Conservation (phyloP, 53 echinoderm and acorn worm species). For the Actinopyga echinites region DNA sequence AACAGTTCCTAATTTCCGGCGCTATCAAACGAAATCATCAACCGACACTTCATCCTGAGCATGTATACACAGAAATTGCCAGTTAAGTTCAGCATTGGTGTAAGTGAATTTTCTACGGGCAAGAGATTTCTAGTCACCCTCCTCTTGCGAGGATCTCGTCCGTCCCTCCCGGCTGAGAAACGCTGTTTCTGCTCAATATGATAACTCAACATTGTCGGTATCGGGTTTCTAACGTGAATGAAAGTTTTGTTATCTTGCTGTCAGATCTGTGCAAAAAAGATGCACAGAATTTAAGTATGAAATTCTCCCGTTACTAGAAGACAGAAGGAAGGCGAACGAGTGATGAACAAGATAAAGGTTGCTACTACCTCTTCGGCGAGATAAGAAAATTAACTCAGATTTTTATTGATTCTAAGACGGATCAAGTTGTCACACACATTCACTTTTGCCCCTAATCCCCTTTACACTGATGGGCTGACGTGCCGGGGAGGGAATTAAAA, state of each 20-base stretch:
- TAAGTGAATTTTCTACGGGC: slow-evolving; percentile 35
- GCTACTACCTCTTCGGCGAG: not conserved
- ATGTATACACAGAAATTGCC: slow-evolving; percentile 36
- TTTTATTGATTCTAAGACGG: slow-evolving; percentile 25
- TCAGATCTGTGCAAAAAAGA: slow-evolving; percentile 8
- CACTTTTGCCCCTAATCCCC: too few relatives aligned
- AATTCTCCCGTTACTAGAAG: not conserved
- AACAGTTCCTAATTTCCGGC: slow-evolving; percentile 42
- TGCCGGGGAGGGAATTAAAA: too few relatives aligned
- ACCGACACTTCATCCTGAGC: slow-evolving; percentile 16
- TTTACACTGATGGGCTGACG: too few relatives aligned
- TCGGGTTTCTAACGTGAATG: slow-evolving; percentile 14
- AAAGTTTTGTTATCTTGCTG: slow-evolving; percentile 21
- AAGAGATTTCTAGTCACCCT: not conserved
- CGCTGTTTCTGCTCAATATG: slow-evolving; percentile 13
- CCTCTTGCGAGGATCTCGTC: not conserved
- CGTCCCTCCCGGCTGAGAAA: slow-evolving; percentile 28
- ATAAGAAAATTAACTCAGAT: slow-evolving; percentile 23
- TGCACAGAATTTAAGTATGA: slow-evolving; percentile 29
- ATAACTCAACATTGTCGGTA: slow-evolving; percentile 20
- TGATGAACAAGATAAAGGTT: not conserved
- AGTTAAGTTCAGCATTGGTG: slow-evolving; percentile 13
- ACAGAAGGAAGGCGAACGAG: not conserved
- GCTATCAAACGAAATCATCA: slow-evolving; percentile 26
- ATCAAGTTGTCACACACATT: slow-evolving; percentile 10